phyloP scores from a whole-genome alignment of 1,140 invertebrate genomes.

The Aphidius gifuensis region DNA sequence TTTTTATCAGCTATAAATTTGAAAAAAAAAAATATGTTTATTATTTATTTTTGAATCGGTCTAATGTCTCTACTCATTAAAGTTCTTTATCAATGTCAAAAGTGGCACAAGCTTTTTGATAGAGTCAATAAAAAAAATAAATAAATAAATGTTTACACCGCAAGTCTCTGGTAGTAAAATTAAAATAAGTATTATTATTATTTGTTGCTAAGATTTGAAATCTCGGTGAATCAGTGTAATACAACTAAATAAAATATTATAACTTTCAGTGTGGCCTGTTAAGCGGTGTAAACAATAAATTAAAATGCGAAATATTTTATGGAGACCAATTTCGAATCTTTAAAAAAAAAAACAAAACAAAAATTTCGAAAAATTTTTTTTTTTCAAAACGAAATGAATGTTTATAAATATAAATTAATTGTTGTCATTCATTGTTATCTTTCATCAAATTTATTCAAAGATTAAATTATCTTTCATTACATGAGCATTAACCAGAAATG shows the following conservation, averaged over 20 bases:
- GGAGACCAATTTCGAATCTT: background rate
- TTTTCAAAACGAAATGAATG: too few species aligned
- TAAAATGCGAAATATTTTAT: constrained; percentile 4
- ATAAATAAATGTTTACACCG: too few species aligned
- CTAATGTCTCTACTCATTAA: background rate
- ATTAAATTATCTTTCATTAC: background rate
- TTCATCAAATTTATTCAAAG: constrained; percentile 7
- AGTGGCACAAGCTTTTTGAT: too few species aligned
- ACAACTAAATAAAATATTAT: too few species aligned
- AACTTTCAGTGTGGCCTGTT: background rate
- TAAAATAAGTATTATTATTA: too few species aligned
- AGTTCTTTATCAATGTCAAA: too few species aligned
- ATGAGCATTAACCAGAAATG: background rate
- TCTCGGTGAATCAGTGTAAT: too few species aligned
- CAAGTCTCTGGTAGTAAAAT: too few species aligned
- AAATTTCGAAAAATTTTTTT: background rate
- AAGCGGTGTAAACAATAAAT: constrained; percentile 30
- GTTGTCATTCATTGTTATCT: constrained; percentile 11
- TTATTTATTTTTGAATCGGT: background rate
- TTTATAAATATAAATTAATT: constrained; percentile 1
- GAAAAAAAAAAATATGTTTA: constrained; percentile 9
- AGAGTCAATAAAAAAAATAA: too few species aligned
- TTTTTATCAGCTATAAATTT: background rate
- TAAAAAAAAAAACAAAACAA: constrained; percentile 10
- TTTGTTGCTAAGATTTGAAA: too few species aligned